phyloP scores from a whole-genome alignment of 2,797 vertebrate species.

The Acanthis flammea region DNA sequence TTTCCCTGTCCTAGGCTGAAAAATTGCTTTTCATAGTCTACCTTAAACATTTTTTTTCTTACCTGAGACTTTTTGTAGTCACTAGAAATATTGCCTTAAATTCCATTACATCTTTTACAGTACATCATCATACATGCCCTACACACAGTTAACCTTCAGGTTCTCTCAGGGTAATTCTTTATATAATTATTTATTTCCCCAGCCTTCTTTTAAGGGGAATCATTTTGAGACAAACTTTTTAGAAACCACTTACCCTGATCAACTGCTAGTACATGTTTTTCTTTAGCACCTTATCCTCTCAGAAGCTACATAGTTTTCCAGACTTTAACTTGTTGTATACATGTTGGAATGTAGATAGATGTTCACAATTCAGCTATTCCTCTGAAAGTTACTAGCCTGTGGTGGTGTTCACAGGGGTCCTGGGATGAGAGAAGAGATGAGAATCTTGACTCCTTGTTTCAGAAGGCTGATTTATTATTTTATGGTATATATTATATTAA shows the following conservation, averaged over 20 bases:
- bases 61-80: background rate
- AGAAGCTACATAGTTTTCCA: background rate
- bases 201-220: background rate
- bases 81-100: background rate
- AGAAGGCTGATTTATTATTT: too few species aligned
- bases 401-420: too few species aligned
- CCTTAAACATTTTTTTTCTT: background rate
- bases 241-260: background rate
- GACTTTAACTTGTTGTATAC: background rate
- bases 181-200: background rate
- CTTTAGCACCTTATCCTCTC: background rate
- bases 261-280: background rate
- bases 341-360: background rate
- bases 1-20: background rate
- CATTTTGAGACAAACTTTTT: background rate
- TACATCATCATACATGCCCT: rapidly evolving
- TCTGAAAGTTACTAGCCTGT: background rate
- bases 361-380: background rate
- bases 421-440: too few species aligned
- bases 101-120: background rate
- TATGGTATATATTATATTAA: too few species aligned
- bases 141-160: background rate
- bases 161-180: background rate
- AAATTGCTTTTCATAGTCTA: background rate
- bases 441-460: too few species aligned